Conservation (phyloP, 2,113 vertebrate species). For the Rallus limicola region DNA sequence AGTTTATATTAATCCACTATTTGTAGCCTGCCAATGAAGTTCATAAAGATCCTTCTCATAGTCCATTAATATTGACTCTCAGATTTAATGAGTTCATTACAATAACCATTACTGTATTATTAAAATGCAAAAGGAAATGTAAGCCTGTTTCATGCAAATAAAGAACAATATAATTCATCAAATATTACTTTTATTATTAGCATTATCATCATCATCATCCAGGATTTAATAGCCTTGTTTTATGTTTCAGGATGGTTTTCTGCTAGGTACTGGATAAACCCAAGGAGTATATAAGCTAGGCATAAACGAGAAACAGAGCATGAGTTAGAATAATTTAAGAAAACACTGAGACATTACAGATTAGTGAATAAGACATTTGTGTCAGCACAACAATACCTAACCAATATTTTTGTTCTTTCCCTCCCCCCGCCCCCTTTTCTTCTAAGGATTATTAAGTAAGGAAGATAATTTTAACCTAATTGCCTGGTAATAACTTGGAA, state of each 20-base stretch:
- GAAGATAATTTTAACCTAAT: background rate
- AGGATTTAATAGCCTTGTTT: background rate
- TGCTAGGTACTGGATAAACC: background rate
- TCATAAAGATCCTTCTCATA: slow-evolving; percentile 59
- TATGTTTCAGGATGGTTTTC: background rate
- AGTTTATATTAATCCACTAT: slow-evolving; percentile 58
- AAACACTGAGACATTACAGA: background rate
- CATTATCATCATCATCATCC: slow-evolving; percentile 14
- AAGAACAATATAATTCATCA: slow-evolving; percentile 50
- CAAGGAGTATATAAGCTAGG: background rate
- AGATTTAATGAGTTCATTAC: slow-evolving; percentile 74
- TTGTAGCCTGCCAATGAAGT: slow-evolving; percentile 67
- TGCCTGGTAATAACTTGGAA: background rate
- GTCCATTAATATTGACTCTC: slow-evolving; percentile 74
- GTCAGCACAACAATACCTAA: background rate
- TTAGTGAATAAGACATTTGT: background rate
- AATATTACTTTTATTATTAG: slow-evolving; percentile 24
- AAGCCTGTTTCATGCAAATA: slow-evolving; percentile 54
- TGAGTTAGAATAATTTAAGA: background rate
- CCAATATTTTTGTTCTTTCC: background rate
- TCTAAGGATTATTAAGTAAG: background rate
- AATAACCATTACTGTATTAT: slow-evolving; percentile 65
- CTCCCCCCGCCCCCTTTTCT: background rate
- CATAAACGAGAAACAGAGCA: background rate
- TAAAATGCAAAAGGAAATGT: slow-evolving; percentile 67